These are phyloP conservation scores for Sycophila sp. DNA, from an alignment of 1,140 invertebrate genomes.

Conservation along the genomic window DNA sequence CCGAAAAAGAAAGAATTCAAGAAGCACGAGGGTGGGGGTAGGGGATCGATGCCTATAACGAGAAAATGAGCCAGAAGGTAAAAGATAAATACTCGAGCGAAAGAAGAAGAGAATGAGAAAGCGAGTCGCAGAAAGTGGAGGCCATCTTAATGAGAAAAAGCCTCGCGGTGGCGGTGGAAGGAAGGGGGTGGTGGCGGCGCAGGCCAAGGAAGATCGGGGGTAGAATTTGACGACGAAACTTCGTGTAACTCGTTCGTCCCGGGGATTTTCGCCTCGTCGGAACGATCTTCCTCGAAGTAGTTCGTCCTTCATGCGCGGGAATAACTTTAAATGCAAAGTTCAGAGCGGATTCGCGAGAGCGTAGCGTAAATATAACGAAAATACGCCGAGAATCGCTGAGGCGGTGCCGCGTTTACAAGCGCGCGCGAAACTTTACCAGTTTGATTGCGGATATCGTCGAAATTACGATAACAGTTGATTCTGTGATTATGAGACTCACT, in stretches of 20 bases:
- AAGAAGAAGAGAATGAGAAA: background rate
- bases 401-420: no score
- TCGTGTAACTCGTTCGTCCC: background rate
- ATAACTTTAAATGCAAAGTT: constrained; percentile 29
- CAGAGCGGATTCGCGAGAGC: background rate
- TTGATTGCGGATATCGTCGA: constrained; percentile 5
- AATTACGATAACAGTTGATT: background rate
- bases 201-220: background rate
- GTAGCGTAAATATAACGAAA: constrained; percentile 26
- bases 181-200: background rate
- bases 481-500: constrained; percentile 6
- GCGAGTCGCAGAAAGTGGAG: background rate
- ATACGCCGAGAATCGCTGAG: background rate
- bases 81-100: constrained; percentile 18
- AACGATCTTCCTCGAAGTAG: background rate
- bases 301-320: background rate
- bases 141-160: constrained; percentile 31
- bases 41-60: constrained; percentile 25
- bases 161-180: background rate
- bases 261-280: constrained; percentile 4
- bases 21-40: background rate
- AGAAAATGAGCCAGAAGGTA: constrained; percentile 23
- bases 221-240: constrained; percentile 30
- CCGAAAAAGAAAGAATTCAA: background rate
- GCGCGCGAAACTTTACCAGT: no score